Evolutionary conservation across 1,140 invertebrate genomes (phyloP), one percentile per base, ranked within the genome.

Genomic region (Tetragonula clypearis): DNA sequence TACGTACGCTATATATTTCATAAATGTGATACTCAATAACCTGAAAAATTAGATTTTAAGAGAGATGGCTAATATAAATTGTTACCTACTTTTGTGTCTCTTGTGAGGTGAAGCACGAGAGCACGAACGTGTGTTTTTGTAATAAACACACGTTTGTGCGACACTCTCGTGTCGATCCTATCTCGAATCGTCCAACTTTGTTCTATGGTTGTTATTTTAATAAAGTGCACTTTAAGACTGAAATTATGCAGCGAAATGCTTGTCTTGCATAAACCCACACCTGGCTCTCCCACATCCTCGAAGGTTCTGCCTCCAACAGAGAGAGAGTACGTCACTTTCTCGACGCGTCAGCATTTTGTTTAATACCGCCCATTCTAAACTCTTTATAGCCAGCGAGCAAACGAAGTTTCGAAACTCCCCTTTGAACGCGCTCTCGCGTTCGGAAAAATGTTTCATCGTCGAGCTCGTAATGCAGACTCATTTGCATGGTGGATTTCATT

Each of bases 221-320:
- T 85, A 85, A 85, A 85, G 84, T 85, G 84, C 78, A 85, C 79
- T 81, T 60, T 85, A 81, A 85, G 84, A 80, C 84, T 49, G 84
- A 75, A 81, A 85, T 85, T 85, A 85, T 81, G 84, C 84, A 35
- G 79, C 68, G 71, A 81, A 85, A 85, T 60, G 84, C 79, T 85
- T 85, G 79, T 85, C 79, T 85, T 85, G 84, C 84, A 85, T 69
- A 85, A 85, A 85, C 84, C 84, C 53, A 79, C 79, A 81, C 79
- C 79, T 74, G 84, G 26, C 62, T 68, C 79, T 41, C 41, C 62
- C 71, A 69, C 78, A 68, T 81, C 78, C 79, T 30, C 60, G 79
- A 19, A 68, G 41, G 15, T 41, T 85, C 62, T 56, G 23, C 79
- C 68, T 35, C 15, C 26, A 21, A 56, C 35, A 35, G 30, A 58